These are phyloP conservation scores for Stegodyphus mimosarum DNA, from an alignment of 1,140 invertebrate genomes.

Conservation along the genomic window DNA sequence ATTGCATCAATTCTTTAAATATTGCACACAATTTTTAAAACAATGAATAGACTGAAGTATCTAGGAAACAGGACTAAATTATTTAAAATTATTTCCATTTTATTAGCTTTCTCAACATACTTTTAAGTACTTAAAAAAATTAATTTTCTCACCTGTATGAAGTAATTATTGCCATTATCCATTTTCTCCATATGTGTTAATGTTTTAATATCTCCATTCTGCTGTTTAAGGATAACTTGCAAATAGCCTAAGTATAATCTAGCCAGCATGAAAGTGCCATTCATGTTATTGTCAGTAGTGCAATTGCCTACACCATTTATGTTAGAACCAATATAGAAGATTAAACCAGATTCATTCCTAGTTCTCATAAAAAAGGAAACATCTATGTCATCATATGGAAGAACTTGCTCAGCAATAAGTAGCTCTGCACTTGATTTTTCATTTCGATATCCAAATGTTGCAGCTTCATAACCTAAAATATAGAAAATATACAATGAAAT, in stretches of 20 bases:
- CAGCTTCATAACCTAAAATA: slow-evolving; percentile 81
- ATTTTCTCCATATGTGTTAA: slow-evolving; percentile 70
- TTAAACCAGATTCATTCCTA: slow-evolving; percentile 81
- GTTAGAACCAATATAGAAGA: slow-evolving; percentile 83
- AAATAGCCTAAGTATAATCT: slow-evolving; percentile 82
- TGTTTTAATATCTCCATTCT: slow-evolving; percentile 31
- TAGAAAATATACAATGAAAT: slow-evolving; percentile 23
- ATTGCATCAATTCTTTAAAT: no score
- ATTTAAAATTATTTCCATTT: no score
- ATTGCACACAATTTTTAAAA: no score
- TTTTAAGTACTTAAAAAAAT: no score
- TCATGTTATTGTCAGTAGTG: not conserved
- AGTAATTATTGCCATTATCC: slow-evolving; percentile 86
- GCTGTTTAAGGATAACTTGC: slow-evolving; percentile 70
- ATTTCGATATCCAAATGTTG: slow-evolving; percentile 90
- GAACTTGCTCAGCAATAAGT: not conserved
- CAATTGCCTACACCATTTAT: slow-evolving; percentile 42
- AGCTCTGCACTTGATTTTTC: slow-evolving; percentile 70
- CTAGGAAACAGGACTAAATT: no score
- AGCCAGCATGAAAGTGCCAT: slow-evolving; percentile 75
- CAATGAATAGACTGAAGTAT: no score
- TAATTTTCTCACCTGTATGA: slow-evolving; percentile 77
- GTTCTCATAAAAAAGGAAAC: slow-evolving; percentile 94
- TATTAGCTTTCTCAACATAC: no score
- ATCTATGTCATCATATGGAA: slow-evolving; percentile 69